Evolutionary conservation across 2,888 invertebrate species (phyloP).

Genomic region (Cylindroiulus punctatus): DNA sequence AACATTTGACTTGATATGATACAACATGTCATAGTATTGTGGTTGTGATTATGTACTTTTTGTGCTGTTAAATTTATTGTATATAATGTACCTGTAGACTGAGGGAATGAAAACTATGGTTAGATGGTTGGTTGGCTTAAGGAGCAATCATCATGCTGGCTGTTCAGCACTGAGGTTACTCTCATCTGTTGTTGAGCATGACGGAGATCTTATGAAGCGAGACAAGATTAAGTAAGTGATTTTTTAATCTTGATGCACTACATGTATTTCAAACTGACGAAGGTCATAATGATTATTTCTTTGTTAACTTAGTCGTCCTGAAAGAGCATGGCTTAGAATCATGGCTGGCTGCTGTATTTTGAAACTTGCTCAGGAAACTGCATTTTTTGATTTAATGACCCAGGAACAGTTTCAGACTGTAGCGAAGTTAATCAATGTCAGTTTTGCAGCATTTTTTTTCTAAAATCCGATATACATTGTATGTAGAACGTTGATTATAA

Average conservation of each 20-base stretch:
- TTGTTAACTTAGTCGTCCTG: conserved; percentile 75
- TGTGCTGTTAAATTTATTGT: neutral
- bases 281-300: conserved; percentile 15
- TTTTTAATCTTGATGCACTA: neutral
- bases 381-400: conserved; percentile 93
- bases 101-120: conserved; percentile 97
- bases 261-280: conserved; percentile 13
- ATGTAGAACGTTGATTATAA: neutral
- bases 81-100: conserved; percentile 64
- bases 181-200: conserved; percentile 91
- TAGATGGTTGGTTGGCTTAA: conserved; percentile 91
- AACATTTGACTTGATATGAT: no score
- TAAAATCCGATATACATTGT: neutral
- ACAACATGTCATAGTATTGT: no score
- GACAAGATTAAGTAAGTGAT: conserved; percentile 67
- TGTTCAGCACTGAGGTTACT: conserved; percentile 95
- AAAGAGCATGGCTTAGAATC: conserved; percentile 91
- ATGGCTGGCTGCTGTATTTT: conserved; percentile 95
- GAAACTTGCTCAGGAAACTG: conserved; percentile 96
- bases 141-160: conserved; percentile 85
- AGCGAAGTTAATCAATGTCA: conserved; percentile 86
- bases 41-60: neutral
- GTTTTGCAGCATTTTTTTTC: neutral
- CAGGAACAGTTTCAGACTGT: conserved; percentile 95
- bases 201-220: conserved; percentile 80